These are phyloP conservation scores for Clarias platycephalus DNA, from an alignment of 2,797 vertebrate genomes.

Conservation along the genomic window DNA sequence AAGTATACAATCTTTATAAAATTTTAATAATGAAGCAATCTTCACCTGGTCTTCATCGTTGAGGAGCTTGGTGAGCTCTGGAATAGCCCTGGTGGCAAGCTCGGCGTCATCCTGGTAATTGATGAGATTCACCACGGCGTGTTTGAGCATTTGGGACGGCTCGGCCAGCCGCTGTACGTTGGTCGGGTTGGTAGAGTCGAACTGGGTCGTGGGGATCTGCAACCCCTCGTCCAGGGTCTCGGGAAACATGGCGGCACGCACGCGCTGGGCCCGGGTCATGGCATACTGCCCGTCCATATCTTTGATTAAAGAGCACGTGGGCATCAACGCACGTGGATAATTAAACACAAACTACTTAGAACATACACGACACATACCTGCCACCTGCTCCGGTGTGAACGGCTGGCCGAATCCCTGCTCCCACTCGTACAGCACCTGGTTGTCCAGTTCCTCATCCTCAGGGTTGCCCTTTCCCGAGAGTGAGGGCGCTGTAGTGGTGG, in stretches of 20 bases:
- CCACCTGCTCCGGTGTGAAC: constrained; percentile 91
- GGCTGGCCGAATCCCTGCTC: constrained; percentile 92
- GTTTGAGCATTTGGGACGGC: constrained; percentile 98
- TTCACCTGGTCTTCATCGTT: constrained; percentile 97
- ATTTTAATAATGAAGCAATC: not conserved
- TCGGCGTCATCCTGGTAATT: constrained; percentile 99
- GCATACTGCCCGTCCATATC: constrained; percentile 95
- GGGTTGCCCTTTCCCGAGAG: constrained; percentile 96
- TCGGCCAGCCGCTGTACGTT: constrained; percentile 96
- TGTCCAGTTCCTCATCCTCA: constrained; percentile 93
- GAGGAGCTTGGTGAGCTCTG: constrained; percentile 95
- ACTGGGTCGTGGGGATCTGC: constrained; percentile 93
- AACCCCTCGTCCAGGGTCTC: constrained; percentile 96
- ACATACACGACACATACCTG: constrained; percentile 72
- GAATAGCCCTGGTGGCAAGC: constrained; percentile 95
- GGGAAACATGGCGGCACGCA: constrained; percentile 97
- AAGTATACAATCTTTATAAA: not conserved
- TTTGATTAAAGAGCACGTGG: constrained; percentile 64
- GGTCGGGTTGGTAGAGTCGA: constrained; percentile 92
- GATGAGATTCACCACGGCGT: constrained; percentile 97
- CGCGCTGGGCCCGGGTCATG: constrained; percentile 96
- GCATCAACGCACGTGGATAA: constrained; percentile 33
- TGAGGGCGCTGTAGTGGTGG: constrained; percentile 96
- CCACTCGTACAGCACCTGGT: constrained; percentile 93
- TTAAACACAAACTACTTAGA: not conserved